Evolutionary conservation across 1,140 invertebrate species (phyloP).

Genomic region (Ceratosolen solmsi): DNA sequence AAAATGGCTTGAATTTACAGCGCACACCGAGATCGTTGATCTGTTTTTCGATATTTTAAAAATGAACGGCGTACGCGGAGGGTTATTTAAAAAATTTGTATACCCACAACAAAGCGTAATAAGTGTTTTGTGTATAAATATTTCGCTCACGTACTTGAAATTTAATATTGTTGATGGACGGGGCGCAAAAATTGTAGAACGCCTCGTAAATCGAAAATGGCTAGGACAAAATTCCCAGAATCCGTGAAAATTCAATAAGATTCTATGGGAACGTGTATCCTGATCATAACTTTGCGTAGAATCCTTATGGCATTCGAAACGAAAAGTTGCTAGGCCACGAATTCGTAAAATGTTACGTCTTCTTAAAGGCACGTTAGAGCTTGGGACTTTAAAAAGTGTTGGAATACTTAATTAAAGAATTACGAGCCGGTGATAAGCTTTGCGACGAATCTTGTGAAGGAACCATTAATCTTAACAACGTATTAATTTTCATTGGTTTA

Average conservation of each 20-base stretch:
- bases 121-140: neutral
- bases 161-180: neutral
- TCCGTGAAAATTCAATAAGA: neutral
- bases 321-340: neutral
- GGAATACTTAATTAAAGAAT: constrained; percentile 24
- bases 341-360: neutral
- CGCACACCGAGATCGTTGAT: neutral
- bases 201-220: neutral
- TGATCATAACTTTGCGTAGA: neutral
- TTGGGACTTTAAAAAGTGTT: neutral
- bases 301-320: neutral
- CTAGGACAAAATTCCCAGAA: neutral
- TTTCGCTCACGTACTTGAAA: neutral
- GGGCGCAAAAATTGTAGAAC: neutral
- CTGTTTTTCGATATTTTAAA: neutral
- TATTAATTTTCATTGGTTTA: constrained; percentile 39
- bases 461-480: constrained; percentile 30
- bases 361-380: neutral
- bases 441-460: constrained; percentile 18
- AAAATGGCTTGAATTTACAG: neutral
- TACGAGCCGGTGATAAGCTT: constrained; percentile 26
- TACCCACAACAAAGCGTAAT: neutral
- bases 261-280: too few species aligned
- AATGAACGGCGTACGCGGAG: neutral
- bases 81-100: neutral